A percentile compares a stretch with the other conserved stretches of the same genome.
phyloP scores from a whole-genome alignment of 1,140 invertebrate genomes.

The Mizuhopecten yessoensis region DNA sequence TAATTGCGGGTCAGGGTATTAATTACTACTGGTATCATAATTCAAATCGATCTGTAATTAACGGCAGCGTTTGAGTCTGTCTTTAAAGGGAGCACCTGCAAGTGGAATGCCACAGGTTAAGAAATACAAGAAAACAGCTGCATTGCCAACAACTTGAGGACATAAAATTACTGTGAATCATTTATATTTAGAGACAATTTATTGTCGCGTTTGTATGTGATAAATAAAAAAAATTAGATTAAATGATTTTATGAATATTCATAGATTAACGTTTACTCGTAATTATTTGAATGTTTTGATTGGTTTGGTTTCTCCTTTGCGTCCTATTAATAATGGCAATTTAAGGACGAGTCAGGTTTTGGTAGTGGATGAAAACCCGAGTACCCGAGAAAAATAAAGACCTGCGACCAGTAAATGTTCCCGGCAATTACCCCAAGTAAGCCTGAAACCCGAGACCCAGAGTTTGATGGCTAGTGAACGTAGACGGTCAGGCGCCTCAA shows the following conservation, averaged over 20 bases:
- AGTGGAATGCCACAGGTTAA: neutral
- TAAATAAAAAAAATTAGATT: neutral
- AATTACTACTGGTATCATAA: neutral
- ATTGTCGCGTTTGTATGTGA: neutral
- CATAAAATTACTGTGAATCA: neutral
- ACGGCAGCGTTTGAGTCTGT: neutral
- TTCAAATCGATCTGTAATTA: neutral
- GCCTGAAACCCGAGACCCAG: too few relatives aligned
- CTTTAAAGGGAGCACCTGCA: neutral
- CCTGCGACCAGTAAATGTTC: too few relatives aligned
- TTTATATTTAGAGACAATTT: neutral
- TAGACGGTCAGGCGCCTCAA: too few relatives aligned
- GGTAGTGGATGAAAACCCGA: too few relatives aligned
- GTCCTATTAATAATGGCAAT: too few relatives aligned
- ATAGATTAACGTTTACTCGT: too few relatives aligned
- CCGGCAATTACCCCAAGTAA: too few relatives aligned
- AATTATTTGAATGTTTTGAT: too few relatives aligned
- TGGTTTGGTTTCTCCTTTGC: too few relatives aligned
- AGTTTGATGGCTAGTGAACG: neutral
- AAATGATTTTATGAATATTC: neutral
- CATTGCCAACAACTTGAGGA: neutral
- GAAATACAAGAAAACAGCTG: neutral
- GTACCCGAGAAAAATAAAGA: too few relatives aligned
- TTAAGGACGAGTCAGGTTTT: too few relatives aligned
- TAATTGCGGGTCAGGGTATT: slow-evolving; percentile 20